Evolutionary conservation across 2,797 vertebrate genomes (phyloP), one percentile per base, ranked within the genome.

Genomic region (Sebastes nivosus): DNA sequence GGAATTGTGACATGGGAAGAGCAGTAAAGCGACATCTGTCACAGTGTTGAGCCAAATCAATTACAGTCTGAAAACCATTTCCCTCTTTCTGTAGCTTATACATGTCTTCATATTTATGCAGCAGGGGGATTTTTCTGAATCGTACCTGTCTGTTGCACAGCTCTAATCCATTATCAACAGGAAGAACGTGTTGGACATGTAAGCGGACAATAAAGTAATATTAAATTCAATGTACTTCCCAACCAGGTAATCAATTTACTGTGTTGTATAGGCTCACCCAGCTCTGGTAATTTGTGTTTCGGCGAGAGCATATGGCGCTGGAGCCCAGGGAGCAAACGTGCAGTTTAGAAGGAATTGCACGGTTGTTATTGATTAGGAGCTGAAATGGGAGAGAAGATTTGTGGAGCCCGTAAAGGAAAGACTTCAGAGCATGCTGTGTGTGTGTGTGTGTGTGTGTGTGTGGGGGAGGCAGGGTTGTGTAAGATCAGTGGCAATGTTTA

Each of bases 351-450:
- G 80, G 80, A 92, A 92, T 81, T 86, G 91, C 87, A 83, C 79
- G 85, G 87, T 81, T 80, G 72, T 90, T 93, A 94, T 91, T 93
- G 92, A 94, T 93, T 80, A 89, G 83, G 75, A 79, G 73, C 60
- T 74, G 87, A 82, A 90, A 89, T 81, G 46, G 70, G 68, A 64
- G 59, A 29, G 34, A 63, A 71, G 90, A 92, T 92, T 90, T 89
- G 86, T 93, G 75, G 79, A 86, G 76, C 67, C 81, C 61, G 74
- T 92, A 84, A 85, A 91, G 60, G 80, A 80, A 34, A 58, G 75
- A 67, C 63, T 75, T 74, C 14, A 74, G 34, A 66, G 14, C 57
- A 64, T 80, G 64, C 25, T 71, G 32, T 12, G 58, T 59, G 72
- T 72, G 57, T 61, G 22, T 59, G 29, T 64, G 46, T 74, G 66